Evolutionary conservation across 2,888 invertebrate species (phyloP).

Genomic region (Drosophila atroscutellata): DNA sequence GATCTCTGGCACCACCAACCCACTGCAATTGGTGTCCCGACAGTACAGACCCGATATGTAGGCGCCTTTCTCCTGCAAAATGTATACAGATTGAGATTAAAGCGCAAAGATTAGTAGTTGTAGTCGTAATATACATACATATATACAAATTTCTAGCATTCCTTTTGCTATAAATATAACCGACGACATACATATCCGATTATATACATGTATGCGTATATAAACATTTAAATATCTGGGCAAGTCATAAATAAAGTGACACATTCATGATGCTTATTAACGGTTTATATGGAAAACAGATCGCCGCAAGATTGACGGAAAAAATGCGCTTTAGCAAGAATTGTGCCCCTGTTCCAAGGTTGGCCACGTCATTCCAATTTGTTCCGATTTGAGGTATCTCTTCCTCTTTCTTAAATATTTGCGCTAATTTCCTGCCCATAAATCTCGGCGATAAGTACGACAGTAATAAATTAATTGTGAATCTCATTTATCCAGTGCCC

Average conservation of each 20-base stretch:
- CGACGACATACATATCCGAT: background rate
- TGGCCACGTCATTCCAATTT: constrained; percentile 47
- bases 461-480: constrained; percentile 57
- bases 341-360: constrained; percentile 41
- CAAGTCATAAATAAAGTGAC: constrained; percentile 64
- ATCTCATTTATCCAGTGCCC: background rate
- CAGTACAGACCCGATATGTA: constrained; percentile 84
- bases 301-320: constrained; percentile 27
- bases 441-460: constrained; percentile 64
- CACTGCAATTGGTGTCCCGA: constrained; percentile 85
- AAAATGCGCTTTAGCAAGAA: constrained; percentile 18
- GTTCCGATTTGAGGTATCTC: constrained; percentile 18
- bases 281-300: constrained; percentile 20
- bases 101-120: background rate
- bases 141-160: constrained; percentile 38
- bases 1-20: constrained; percentile 86
- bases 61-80: constrained; percentile 82
- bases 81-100: background rate
- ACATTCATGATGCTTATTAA: constrained; percentile 41
- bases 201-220: constrained; percentile 21
- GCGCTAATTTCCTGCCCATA: constrained; percentile 54
- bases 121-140: background rate
- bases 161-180: constrained; percentile 60
- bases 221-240: constrained; percentile 26
- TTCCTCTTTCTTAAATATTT: constrained; percentile 31